Evolutionary conservation across 1,140 invertebrate genomes (phyloP).

Genomic region (Lordiphosa clarofinis): DNA sequence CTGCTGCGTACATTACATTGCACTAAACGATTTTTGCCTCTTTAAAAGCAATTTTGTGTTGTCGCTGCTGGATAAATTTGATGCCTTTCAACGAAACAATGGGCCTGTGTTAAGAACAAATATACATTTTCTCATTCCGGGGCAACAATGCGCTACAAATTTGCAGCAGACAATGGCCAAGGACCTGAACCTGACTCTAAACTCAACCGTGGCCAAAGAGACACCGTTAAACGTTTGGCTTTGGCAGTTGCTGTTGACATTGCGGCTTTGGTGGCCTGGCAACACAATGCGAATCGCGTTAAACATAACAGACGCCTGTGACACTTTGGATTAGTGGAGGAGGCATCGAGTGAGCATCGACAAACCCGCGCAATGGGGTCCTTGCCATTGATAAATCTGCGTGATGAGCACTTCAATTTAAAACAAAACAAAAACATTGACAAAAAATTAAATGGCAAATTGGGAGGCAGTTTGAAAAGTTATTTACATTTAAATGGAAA

Average conservation of each 20-base stretch:
- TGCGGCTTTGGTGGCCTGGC: conserved; percentile 17
- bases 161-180: conserved; percentile 30
- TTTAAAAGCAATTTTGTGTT: conserved; percentile 47
- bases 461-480: conserved; percentile 4
- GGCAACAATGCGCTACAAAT: conserved; percentile 65
- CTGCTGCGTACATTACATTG: conserved; percentile 29
- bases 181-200: not conserved
- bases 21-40: conserved; percentile 30
- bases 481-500: too few species aligned
- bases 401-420: conserved; percentile 21
- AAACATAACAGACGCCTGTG: conserved; percentile 36
- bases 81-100: conserved; percentile 3
- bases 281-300: conserved; percentile 36
- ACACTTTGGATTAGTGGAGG: conserved; percentile 61
- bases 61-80: conserved; percentile 22
- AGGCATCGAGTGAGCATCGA: conserved; percentile 54
- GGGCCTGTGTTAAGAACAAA: conserved; percentile 14
- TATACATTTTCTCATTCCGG: conserved; percentile 43
- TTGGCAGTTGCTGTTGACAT: conserved; percentile 15
- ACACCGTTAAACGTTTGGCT: conserved; percentile 39
- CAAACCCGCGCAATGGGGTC: conserved; percentile 13
- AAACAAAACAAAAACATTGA: too few species aligned
- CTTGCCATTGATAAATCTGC: conserved; percentile 22
- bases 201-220: conserved; percentile 8
- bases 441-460: conserved; percentile 25